Evolutionary conservation across 2,797 vertebrate species (phyloP).

Genomic region (Odontamblyopus rebecca): DNA sequence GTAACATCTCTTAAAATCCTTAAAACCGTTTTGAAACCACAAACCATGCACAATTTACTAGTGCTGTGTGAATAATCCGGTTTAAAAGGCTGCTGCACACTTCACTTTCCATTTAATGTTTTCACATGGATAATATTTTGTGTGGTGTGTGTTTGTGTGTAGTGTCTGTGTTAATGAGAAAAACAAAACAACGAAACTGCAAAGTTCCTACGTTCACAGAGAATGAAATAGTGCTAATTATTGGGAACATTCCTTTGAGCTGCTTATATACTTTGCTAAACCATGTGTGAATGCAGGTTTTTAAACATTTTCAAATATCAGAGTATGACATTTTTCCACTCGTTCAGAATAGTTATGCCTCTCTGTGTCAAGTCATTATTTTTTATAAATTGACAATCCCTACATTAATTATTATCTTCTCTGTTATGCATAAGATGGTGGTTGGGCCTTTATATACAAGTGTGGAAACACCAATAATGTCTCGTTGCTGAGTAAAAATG

Average conservation of each 20-base stretch:
- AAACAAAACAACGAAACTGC: background rate
- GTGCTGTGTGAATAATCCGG: background rate
- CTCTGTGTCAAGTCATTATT: background rate
- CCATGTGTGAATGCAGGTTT: background rate
- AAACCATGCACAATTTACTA: background rate
- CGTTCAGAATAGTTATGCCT: background rate
- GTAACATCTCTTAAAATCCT: background rate
- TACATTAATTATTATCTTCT: background rate
- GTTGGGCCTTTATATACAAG: background rate
- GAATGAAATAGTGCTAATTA: slow-evolving; percentile 25
- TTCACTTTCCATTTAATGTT: slow-evolving; percentile 2
- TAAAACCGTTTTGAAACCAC: background rate
- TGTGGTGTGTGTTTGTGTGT: background rate
- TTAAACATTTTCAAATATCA: slow-evolving; percentile 3
- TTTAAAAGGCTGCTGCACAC: background rate
- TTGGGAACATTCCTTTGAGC: slow-evolving; percentile 14
- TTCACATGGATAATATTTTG: background rate
- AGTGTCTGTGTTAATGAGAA: slow-evolving; percentile 4
- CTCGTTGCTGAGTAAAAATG: too few relatives aligned
- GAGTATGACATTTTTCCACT: background rate
- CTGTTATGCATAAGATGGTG: background rate
- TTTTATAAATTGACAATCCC: background rate
- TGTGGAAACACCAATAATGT: background rate
- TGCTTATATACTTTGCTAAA: background rate
- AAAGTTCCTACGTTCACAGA: slow-evolving; percentile 18